These are phyloP conservation scores for Cyaniris semiargus DNA, from an alignment of 2,888 invertebrate species.

Conservation along the genomic window DNA sequence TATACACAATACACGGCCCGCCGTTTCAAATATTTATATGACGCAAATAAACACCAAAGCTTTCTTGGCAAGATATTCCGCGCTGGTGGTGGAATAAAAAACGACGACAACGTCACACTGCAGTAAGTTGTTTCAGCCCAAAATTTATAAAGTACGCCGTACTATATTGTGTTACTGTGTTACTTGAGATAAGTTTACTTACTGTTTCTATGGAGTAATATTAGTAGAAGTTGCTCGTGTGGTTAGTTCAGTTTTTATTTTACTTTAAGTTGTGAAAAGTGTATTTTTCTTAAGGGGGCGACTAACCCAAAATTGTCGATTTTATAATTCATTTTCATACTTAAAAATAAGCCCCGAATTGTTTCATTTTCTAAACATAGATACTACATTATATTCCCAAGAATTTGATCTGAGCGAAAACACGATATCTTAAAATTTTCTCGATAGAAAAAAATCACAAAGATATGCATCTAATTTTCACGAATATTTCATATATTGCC, in stretches of 20 bases:
- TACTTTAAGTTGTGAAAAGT: background rate
- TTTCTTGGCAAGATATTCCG: conserved; percentile 20
- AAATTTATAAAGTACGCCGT: conserved; percentile 11
- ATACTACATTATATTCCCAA: no score
- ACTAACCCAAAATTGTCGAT: no score
- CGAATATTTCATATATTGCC: no score
- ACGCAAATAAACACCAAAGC: conserved; percentile 26
- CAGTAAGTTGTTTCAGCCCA: conserved; percentile 9
- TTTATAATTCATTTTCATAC: no score
- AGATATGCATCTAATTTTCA: no score
- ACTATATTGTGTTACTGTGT: background rate
- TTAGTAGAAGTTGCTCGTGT: background rate
- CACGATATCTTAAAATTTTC: no score
- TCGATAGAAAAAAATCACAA: no score
- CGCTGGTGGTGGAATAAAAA: conserved; percentile 21
- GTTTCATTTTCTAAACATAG: no score
- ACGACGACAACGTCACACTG: conserved; percentile 15
- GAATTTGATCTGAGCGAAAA: no score
- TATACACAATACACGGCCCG: conserved; percentile 32
- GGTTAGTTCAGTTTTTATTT: background rate
- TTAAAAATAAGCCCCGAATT: no score
- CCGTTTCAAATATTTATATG: conserved; percentile 30
- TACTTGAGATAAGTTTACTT: background rate
- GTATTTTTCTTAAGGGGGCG: no score
- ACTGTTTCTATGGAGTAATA: background rate